Evolutionary conservation across 2,113 vertebrate genomes (phyloP).

Genomic region (Sporophila hypoxantha): DNA sequence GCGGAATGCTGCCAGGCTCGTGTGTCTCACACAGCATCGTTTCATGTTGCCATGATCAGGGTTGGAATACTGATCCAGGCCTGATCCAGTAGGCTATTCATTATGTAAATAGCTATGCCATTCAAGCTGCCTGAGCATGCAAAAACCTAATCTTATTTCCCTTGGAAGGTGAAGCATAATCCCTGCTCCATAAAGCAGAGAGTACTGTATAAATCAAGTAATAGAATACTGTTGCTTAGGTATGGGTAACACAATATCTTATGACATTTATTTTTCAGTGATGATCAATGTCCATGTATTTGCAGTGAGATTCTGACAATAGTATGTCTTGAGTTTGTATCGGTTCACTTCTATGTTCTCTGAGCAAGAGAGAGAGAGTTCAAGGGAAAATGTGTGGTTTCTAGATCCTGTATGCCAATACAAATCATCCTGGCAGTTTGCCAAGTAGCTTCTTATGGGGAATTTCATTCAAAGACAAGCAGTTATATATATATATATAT

Average conservation of each 20-base stretch:
- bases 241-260: not conserved
- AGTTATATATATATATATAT: not conserved
- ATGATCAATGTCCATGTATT: not conserved
- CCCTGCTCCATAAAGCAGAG: not conserved
- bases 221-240: not conserved
- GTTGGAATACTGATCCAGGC: not conserved
- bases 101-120: not conserved
- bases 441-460: not conserved
- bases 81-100: not conserved
- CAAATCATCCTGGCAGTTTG: not conserved
- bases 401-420: not conserved
- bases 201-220: not conserved
- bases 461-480: not conserved
- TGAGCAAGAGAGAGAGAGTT: not conserved
- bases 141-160: not conserved
- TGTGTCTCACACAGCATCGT: not conserved
- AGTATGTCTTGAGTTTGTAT: not conserved
- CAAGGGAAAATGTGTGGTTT: not conserved
- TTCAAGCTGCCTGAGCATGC: not conserved
- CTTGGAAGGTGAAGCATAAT: not conserved
- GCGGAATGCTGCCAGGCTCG: not conserved
- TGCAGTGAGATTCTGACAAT: not conserved
- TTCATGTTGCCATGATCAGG: not conserved
- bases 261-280: not conserved
- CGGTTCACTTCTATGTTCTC: not conserved